Conservation (phyloP, 2,797 vertebrate genomes). For the Perdix hodgsoniae region DNA sequence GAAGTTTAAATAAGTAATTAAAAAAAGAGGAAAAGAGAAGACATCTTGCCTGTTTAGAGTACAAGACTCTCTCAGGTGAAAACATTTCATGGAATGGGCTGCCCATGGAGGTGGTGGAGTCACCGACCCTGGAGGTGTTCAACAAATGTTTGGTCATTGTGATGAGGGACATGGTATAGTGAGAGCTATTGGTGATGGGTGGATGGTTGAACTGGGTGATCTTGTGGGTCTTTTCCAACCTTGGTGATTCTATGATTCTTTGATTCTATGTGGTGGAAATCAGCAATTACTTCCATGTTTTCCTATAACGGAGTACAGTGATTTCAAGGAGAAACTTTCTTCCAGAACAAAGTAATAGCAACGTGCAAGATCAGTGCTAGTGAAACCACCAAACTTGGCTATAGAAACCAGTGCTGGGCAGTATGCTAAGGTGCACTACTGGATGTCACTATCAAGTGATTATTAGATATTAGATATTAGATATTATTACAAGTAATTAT, state of each 20-base stretch:
- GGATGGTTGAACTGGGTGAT: too few relatives aligned
- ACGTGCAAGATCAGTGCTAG: neutral
- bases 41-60: neutral
- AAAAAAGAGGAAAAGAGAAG: neutral
- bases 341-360: neutral
- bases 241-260: too few relatives aligned
- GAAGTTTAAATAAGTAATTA: neutral
- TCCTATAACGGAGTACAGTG: neutral
- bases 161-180: too few relatives aligned
- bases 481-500: too few relatives aligned
- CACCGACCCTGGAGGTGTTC: too few relatives aligned
- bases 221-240: too few relatives aligned
- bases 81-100: neutral
- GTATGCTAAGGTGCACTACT: neutral
- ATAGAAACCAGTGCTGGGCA: neutral
- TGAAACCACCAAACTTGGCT: neutral
- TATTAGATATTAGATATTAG: too few relatives aligned
- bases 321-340: neutral
- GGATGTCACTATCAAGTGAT: neutral
- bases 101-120: too few relatives aligned
- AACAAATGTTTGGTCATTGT: too few relatives aligned
- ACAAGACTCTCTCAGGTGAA: neutral
- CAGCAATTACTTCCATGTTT: neutral
- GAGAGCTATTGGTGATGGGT: too few relatives aligned
- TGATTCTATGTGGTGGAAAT: neutral